Conservation (phyloP, 2,888 invertebrate genomes). For the Standfussiana lucernea region DNA sequence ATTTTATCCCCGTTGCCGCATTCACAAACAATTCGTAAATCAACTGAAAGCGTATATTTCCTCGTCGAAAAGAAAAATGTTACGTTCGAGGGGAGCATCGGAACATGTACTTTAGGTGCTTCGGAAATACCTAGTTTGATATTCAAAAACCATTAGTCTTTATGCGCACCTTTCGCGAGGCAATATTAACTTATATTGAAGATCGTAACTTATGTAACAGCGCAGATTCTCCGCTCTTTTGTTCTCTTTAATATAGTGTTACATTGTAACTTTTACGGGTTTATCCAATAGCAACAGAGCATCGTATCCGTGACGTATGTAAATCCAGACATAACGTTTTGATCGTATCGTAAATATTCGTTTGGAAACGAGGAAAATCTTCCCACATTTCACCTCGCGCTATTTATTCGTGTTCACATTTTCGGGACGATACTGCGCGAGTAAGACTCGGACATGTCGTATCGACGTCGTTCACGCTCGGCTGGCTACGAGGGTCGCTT, state of each 20-base stretch:
- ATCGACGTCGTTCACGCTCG: constrained; percentile 58
- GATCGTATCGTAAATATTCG: constrained; percentile 38
- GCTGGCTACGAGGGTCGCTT: constrained; percentile 57
- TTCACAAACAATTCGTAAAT: constrained; percentile 70
- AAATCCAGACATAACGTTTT: constrained; percentile 36
- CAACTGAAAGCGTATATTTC: constrained; percentile 64
- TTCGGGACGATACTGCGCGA: constrained; percentile 49
- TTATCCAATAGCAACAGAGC: constrained; percentile 43
- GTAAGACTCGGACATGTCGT: constrained; percentile 55
- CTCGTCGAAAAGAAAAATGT: constrained; percentile 75
- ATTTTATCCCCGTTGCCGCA: constrained; percentile 61
- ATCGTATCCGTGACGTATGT: constrained; percentile 40
- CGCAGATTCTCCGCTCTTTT: constrained; percentile 46
- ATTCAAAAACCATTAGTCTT: constrained; percentile 74
- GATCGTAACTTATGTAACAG: constrained; percentile 60
- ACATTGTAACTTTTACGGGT: constrained; percentile 53
- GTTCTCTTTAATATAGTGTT: constrained; percentile 50
- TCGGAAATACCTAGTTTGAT: constrained; percentile 68
- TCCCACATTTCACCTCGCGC: constrained; percentile 24
- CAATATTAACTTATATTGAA: constrained; percentile 72
- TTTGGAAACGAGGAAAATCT: constrained; percentile 27
- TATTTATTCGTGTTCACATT: constrained; percentile 56
- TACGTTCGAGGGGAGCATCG: constrained; percentile 70
- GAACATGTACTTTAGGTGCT: constrained; percentile 66
- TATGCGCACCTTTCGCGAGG: constrained; percentile 65